phyloP scores from a whole-genome alignment of 2,888 invertebrate genomes.

The Onthophagus sagittarius region DNA sequence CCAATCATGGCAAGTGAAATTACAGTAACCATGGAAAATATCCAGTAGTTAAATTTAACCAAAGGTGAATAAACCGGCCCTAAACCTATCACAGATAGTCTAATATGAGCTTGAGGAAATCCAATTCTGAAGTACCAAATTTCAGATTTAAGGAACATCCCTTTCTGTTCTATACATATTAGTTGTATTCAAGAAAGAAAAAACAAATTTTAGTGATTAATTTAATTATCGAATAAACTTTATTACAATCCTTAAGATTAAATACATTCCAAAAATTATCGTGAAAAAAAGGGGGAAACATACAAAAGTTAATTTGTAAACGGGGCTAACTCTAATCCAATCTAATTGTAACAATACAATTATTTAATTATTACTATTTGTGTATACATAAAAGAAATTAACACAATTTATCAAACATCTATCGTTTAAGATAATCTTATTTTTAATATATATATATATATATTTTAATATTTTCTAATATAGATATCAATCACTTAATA shows the following conservation, averaged over 20 bases:
- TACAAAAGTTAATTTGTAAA: not conserved
- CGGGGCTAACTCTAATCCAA: not conserved
- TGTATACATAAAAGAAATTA: not conserved
- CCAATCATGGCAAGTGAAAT: no score
- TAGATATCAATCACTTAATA: constrained; percentile 34
- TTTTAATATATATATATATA: not conserved
- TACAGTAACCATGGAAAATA: no score
- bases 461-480: not conserved
- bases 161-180: no score
- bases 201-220: not conserved
- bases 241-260: constrained; percentile 15
- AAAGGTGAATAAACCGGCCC: no score
- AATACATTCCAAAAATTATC: not conserved
- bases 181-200: no score
- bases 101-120: no score
- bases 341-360: not conserved
- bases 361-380: no score
- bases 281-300: not conserved
- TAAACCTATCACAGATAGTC: no score
- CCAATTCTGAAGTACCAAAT: no score
- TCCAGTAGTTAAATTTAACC: no score
- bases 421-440: not conserved
- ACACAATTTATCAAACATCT: not conserved
- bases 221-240: not conserved
- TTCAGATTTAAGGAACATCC: no score